Evolutionary conservation across 64 coral and sea anemone genomes (phyloP).

Genomic region (Pocillopora damicornis): DNA sequence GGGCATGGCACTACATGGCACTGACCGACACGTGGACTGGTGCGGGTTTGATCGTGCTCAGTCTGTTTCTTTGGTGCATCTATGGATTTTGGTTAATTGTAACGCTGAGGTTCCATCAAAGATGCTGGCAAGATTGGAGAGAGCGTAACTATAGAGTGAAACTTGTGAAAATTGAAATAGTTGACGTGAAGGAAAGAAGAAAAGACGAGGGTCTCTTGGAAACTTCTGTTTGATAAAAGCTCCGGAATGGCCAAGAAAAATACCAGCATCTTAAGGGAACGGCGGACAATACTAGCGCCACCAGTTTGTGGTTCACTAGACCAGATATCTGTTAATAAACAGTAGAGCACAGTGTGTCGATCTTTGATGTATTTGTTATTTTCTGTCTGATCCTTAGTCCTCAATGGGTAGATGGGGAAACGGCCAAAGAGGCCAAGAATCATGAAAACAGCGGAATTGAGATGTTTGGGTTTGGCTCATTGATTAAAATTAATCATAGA

Average conservation of each 20-base stretch:
- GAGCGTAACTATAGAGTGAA: constrained; percentile 63
- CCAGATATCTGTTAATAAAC: neutral
- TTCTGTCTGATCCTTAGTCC: too few relatives aligned
- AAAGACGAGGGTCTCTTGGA: neutral
- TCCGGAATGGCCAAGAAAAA: neutral
- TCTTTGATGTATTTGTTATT: too few relatives aligned
- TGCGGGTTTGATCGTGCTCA: constrained; percentile 59
- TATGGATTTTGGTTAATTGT: constrained; percentile 72
- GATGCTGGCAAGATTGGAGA: constrained; percentile 73
- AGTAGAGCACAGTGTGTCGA: neutral
- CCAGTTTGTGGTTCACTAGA: neutral
- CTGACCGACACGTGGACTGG: constrained; percentile 65
- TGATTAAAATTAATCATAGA: too few relatives aligned
- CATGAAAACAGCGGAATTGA: too few relatives aligned
- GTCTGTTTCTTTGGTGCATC: constrained; percentile 75
- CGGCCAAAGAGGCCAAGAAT: too few relatives aligned
- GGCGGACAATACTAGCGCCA: neutral
- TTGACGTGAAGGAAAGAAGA: neutral
- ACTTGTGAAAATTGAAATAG: constrained; percentile 32
- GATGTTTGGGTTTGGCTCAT: too few relatives aligned
- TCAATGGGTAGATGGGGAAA: too few relatives aligned
- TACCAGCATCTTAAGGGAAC: neutral
- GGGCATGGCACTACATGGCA: constrained; percentile 73
- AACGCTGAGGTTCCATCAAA: constrained; percentile 67
- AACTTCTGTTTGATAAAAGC: neutral